These are phyloP conservation scores for Ivindomyrus marchei DNA, from an alignment of 2,113 vertebrate genomes.

Conservation along the genomic window DNA sequence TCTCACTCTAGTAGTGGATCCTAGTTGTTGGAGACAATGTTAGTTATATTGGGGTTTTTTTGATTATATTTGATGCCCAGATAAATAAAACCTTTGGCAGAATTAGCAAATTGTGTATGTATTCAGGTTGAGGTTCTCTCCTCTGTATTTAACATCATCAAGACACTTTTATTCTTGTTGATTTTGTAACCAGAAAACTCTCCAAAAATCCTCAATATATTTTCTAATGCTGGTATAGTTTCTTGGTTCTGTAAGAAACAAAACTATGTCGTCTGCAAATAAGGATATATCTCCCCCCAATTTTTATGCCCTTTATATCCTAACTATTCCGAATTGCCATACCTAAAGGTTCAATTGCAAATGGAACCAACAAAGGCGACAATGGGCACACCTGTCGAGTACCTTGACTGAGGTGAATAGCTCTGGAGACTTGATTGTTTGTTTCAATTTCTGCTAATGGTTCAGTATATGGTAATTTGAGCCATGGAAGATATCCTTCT, in stretches of 20 bases:
- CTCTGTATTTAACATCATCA: no score
- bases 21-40: no score
- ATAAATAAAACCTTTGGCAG: no score
- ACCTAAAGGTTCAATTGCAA: not conserved
- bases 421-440: not conserved
- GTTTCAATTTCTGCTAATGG: not conserved
- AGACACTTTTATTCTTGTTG: no score
- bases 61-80: no score
- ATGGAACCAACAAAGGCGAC: not conserved
- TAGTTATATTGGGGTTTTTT: no score
- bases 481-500: not conserved
- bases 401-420: not conserved
- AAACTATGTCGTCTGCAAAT: not conserved
- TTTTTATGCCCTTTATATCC: not conserved
- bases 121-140: no score
- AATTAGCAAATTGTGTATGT: no score
- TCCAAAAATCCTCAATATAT: not conserved
- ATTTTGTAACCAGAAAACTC: no score
- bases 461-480: not conserved
- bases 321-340: not conserved
- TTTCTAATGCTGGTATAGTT: not conserved
- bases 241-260: not conserved
- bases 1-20: no score
- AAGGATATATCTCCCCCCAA: not conserved
- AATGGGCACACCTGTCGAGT: not conserved